Conservation (phyloP, 2,797 vertebrate genomes). For the Bucorvus abyssinicus region DNA sequence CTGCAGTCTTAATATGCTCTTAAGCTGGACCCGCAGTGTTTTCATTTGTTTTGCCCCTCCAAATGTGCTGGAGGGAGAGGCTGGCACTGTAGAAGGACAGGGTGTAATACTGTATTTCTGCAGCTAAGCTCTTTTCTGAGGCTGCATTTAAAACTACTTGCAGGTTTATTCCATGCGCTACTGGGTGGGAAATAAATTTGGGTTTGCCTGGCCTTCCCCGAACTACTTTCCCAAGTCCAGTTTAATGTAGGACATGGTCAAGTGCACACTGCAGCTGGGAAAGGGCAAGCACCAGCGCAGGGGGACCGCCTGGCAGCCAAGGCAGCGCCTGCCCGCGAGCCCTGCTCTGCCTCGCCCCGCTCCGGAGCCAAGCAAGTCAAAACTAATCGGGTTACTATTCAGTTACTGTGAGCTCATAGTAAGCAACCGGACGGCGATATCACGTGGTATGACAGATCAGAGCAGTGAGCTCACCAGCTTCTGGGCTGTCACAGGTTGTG, state of each 20-base stretch:
- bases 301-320: background rate
- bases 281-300: rapidly evolving
- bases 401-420: background rate
- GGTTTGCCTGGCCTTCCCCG: background rate
- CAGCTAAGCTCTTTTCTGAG: background rate
- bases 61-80: background rate
- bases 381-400: rapidly evolving
- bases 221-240: background rate
- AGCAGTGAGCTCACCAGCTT: background rate
- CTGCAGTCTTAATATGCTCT: rapidly evolving
- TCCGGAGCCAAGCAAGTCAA: background rate
- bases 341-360: rapidly evolving
- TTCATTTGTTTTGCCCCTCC: background rate
- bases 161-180: background rate
- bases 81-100: background rate
- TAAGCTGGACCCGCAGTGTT: background rate
- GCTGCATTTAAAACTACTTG: rapidly evolving
- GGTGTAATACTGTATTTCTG: background rate
- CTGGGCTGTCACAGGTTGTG: background rate
- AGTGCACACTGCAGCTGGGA: background rate
- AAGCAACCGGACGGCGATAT: background rate
- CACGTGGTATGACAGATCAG: background rate
- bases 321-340: rapidly evolving
- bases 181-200: background rate
- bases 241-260: background rate